A percentile compares a stretch with the other conserved stretches of the same genome.
phyloP scores from a whole-genome alignment of 2,797 vertebrate genomes.

The Nasua narica region DNA sequence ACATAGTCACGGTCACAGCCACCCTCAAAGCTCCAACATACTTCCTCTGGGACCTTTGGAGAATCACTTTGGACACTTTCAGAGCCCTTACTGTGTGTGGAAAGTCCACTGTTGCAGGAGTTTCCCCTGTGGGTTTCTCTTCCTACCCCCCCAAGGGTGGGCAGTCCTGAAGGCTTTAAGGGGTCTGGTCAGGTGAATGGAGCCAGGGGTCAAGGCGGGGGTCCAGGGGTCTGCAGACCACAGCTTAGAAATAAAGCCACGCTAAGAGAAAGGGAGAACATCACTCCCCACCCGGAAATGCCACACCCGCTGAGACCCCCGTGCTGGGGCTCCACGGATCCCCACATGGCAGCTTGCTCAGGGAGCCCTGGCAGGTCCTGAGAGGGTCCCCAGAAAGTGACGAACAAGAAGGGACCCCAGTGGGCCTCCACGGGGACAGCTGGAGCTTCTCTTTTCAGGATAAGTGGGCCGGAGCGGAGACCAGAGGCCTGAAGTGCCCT shows the following conservation, averaged over 20 bases:
- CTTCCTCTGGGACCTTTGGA: not conserved
- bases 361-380: not conserved
- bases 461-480: not conserved
- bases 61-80: not conserved
- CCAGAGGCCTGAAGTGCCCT: not conserved
- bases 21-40: not conserved
- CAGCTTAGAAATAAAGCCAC: not conserved
- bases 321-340: fast-evolving
- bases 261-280: not conserved
- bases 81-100: not conserved
- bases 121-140: not conserved
- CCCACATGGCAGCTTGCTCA: not conserved
- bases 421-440: not conserved
- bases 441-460: not conserved
- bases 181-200: not conserved
- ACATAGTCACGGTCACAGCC: not conserved
- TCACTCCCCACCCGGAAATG: fast-evolving
- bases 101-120: not conserved
- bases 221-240: not conserved
- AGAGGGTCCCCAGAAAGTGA: not conserved
- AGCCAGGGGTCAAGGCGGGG: not conserved
- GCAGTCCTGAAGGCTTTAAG: not conserved
- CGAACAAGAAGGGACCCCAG: not conserved
- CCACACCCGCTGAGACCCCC: fast-evolving
- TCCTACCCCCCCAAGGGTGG: not conserved